Base-by-base conservation (phyloP, 2,888 invertebrate genomes). In the Ichneumoninae sp. region DNA sequence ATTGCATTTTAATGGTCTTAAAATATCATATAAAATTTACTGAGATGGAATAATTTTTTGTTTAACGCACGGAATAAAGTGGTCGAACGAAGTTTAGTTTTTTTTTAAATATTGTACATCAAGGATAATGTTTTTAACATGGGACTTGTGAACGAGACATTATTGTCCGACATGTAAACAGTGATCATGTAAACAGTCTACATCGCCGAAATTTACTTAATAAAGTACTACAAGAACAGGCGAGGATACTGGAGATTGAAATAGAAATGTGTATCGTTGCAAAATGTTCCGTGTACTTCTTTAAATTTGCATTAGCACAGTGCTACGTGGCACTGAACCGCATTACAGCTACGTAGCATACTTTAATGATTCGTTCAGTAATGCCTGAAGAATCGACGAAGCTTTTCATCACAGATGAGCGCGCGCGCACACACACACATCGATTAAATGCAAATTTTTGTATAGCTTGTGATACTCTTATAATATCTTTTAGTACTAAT, bases 331-430 rank as follows among this genome's bases (percentile, higher is more conserved):
- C 22, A 75, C 63, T 36, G 50, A 33, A 65, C 33, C 50, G 33
- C 16, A 36, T 40, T 30, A 47, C n/a, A 74, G 26, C 30, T 63
- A 50, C 33, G 13, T 63, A 63, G 33, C 30, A 33, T 63, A 63
- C 26, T 47, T 47, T 6, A 74, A n/a, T 19, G 33, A 30, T 63
- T 50, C 33, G 65, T 65, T 33, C 74, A 60, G 60, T 19, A 19
- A 19, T n/a, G 40, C 3, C 36, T 57, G 75, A 52, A 54, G 16
- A 19, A 60, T 54, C 52, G 52, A 73, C 44, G 69, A 50, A 81
- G 44, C 50, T 80, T 68, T 63, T 65, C 57, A 84, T 84, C 78
- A 81, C 84, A 81, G 81, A 78, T 69, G 81, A 69, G 74, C 78
- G 33, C 47, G 81, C 74, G 70, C 78, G 33, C 47, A 74, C 40